A percentile compares a stretch with the other conserved stretches of the same genome.
Conservation (phyloP, 2,797 vertebrate genomes). For the Myotis daubentonii region DNA sequence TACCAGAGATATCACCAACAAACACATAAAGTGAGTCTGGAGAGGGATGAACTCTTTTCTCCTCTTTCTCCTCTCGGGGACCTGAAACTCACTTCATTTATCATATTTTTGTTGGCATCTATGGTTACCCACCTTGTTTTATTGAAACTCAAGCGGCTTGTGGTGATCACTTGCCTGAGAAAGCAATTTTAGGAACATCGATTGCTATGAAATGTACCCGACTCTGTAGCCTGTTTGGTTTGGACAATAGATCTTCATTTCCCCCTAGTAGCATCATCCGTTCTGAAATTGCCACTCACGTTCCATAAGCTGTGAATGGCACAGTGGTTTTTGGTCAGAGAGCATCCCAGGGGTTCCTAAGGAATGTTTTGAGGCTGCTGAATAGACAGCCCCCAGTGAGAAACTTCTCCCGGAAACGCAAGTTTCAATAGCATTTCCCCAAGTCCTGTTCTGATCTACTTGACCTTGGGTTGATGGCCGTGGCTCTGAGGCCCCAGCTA, state of each 20-base stretch:
- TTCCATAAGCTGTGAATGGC: background rate
- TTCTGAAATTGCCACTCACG: background rate
- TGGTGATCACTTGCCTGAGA: constrained; percentile 22
- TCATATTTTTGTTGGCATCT: constrained; percentile 37
- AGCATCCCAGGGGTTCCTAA: background rate
- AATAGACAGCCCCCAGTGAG: background rate
- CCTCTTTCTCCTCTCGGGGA: background rate
- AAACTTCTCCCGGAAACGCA: background rate
- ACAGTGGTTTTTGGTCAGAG: background rate
- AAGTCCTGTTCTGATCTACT: background rate
- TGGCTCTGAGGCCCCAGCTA: background rate
- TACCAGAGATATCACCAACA: background rate
- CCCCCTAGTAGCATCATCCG: background rate
- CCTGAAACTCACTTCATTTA: constrained; percentile 9
- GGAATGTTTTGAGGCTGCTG: background rate
- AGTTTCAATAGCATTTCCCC: background rate
- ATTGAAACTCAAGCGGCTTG: constrained; percentile 23
- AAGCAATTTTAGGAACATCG: constrained; percentile 13
- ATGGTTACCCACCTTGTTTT: constrained; percentile 10
- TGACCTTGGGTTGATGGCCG: background rate
- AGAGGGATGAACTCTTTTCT: background rate
- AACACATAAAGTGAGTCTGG: background rate
- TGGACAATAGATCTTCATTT: background rate
- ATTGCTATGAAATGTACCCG: background rate
- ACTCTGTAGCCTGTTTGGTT: background rate